Evolutionary conservation across 2,797 vertebrate species (phyloP).

Genomic region (Typhlichthys eigenmanni): DNA sequence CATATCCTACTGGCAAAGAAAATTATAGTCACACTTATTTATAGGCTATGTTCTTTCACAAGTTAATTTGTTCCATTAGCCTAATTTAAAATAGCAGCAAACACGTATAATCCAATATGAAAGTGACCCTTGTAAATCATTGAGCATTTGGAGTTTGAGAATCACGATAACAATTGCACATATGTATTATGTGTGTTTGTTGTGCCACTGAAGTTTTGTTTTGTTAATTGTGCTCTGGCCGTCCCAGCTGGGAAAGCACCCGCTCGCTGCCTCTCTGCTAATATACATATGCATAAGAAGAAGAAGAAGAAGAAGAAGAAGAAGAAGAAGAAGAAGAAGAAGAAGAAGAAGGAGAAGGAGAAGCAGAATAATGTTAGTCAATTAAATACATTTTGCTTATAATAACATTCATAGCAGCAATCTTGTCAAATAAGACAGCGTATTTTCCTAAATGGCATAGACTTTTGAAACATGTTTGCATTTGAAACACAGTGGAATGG

Average conservation of each 20-base stretch:
- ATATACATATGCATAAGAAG: background rate
- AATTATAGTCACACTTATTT: too few relatives aligned
- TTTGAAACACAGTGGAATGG: slow-evolving; percentile 28
- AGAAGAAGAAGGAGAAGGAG: background rate
- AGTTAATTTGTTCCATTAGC: too few relatives aligned
- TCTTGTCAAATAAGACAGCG: too few relatives aligned
- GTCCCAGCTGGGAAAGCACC: too few relatives aligned
- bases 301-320: background rate
- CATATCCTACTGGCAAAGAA: too few relatives aligned
- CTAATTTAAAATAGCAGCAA: background rate
- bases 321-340: background rate
- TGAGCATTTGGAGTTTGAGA: background rate
- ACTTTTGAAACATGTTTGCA: too few relatives aligned
- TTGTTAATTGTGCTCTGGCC: background rate
- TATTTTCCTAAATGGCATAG: too few relatives aligned
- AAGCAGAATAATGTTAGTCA: too few relatives aligned
- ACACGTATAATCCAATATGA: background rate
- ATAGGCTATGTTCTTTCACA: too few relatives aligned
- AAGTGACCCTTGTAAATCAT: background rate
- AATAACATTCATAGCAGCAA: too few relatives aligned
- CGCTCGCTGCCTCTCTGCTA: background rate
- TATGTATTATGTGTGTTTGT: background rate
- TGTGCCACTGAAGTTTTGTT: background rate
- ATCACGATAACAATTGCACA: slow-evolving; percentile 4
- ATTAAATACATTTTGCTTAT: too few relatives aligned